A percentile compares a stretch with the other conserved stretches of the same genome.
Conservation (phyloP, 2,113 vertebrate genomes). For the Scartelaos histophorus region DNA sequence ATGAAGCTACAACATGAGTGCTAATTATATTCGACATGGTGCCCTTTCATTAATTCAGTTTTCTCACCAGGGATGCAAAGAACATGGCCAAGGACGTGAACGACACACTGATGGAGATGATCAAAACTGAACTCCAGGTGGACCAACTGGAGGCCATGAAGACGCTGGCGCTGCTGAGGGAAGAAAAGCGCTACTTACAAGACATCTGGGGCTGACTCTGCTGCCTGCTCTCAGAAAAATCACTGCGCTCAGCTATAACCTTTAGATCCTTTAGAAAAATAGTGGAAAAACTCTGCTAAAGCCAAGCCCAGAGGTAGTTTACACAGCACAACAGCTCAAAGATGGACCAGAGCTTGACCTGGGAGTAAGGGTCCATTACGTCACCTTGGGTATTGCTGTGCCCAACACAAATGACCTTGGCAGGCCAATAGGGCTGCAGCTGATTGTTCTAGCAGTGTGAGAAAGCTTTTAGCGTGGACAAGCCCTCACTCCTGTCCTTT, state of each 20-base stretch:
- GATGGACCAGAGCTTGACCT: conserved; percentile 53
- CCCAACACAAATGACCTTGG: conserved; percentile 60
- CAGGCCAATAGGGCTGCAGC: conserved; percentile 32
- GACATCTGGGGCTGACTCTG: conserved; percentile 88
- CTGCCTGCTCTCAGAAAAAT: conserved; percentile 19
- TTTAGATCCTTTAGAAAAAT: conserved; percentile 21
- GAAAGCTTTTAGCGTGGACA: conserved; percentile 62
- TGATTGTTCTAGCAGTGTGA: conserved; percentile 59
- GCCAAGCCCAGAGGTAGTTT: conserved; percentile 40
- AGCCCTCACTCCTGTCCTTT: conserved; percentile 42
- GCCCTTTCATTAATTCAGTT: conserved; percentile 8
- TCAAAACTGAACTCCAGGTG: conserved; percentile 76
- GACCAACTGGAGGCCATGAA: conserved; percentile 89
- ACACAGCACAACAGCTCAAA: conserved; percentile 34
- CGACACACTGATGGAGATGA: conserved; percentile 81
- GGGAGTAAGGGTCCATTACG: conserved; percentile 48
- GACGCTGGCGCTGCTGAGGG: conserved; percentile 82
- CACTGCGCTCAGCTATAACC: conserved; percentile 51
- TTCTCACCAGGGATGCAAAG: conserved; percentile 85
- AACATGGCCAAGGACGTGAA: conserved; percentile 94
- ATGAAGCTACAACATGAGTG: background rate
- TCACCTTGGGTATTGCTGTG: conserved; percentile 56
- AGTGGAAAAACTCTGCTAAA: conserved; percentile 36
- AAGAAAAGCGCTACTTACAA: conserved; percentile 89
- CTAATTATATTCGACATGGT: conserved; percentile 1